A percentile compares a stretch with the other conserved stretches of the same genome.
These are phyloP conservation scores for Macrophya annulata DNA, from an alignment of 2,888 invertebrate species.

Conservation along the genomic window DNA sequence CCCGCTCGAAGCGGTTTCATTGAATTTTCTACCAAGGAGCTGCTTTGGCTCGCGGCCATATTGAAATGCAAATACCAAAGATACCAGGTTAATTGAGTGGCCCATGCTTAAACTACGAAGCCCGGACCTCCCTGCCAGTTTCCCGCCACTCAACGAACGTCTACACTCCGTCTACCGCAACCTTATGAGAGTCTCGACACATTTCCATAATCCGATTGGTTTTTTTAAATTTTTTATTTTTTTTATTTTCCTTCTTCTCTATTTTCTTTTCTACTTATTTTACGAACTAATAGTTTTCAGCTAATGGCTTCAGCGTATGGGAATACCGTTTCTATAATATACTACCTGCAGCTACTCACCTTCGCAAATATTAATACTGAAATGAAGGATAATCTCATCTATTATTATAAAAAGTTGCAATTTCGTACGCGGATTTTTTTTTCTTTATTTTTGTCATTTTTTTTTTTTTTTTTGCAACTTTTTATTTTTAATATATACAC, in stretches of 20 bases:
- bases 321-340: not conserved
- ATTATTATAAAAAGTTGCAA: not conserved
- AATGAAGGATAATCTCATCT: not conserved
- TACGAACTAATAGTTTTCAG: slow-evolving; percentile 39
- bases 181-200: slow-evolving; percentile 4
- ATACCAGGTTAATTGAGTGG: slow-evolving; percentile 72
- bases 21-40: slow-evolving; percentile 46
- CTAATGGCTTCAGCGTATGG: slow-evolving; percentile 22
- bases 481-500: not conserved
- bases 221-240: not conserved
- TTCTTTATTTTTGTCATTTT: not conserved
- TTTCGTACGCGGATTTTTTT: not conserved
- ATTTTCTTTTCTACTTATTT: slow-evolving; percentile 2
- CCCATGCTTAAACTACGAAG: slow-evolving; percentile 61
- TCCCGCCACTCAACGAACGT: slow-evolving; percentile 39
- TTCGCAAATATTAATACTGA: not conserved
- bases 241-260: not conserved
- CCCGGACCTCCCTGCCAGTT: slow-evolving; percentile 19
- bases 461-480: not conserved
- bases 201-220: slow-evolving; percentile 53
- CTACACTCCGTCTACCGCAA: slow-evolving; percentile 24
- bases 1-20: slow-evolving; percentile 37
- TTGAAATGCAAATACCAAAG: slow-evolving; percentile 70
- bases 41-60: slow-evolving; percentile 67
- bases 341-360: not conserved